Evolutionary conservation across 2,888 invertebrate species (phyloP), one percentile per base, ranked within the genome.

Genomic region (Hypselothyrea guttata): DNA sequence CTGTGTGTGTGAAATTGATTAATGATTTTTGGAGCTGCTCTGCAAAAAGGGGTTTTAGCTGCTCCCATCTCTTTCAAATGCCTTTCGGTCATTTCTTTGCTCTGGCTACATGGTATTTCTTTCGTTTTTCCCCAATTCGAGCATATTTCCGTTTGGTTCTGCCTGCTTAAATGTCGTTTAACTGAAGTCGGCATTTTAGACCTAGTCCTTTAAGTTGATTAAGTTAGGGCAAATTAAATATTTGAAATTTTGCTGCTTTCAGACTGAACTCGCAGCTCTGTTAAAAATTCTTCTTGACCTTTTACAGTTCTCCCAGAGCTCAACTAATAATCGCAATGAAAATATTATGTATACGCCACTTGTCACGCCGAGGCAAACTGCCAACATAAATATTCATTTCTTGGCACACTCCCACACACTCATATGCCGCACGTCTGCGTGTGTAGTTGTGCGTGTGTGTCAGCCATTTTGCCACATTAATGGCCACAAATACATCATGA

Each of bases 401-500:
- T 48, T 44, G 28, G 63, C 64, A 59, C 74, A 60, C 58, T 51
- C 56, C 38, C 18, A 7, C 64, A 38, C 46, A 46, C 40, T 47
- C 33, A 48, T 30, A 47, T 58, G 28, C 37, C 45, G 38, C n/a
- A 37, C 41, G 16, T 27, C 31, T 41, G 34, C 13, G 38, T 40
- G 52, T 30, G 47, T 37, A 31, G 12, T 37, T 31, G 35, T 45
- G 59, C 47, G 52, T 53, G 61, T 27, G 37, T 62, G 62, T 49
- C 61, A 67, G 67, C 67, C 72, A 71, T 68, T 77, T 77, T 75
- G 73, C 75, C 71, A 82, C 78, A 82, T 79, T 83, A 79, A 81
- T 81, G 70, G 77, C 65, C 75, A 64, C 81, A 77, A 83, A 81
- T 81, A 75, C 81, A 79, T 81, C 81, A 83, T 81, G 83, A 83